phyloP scores from a whole-genome alignment of 2,888 invertebrate genomes.

The Anthophora plumipes region DNA sequence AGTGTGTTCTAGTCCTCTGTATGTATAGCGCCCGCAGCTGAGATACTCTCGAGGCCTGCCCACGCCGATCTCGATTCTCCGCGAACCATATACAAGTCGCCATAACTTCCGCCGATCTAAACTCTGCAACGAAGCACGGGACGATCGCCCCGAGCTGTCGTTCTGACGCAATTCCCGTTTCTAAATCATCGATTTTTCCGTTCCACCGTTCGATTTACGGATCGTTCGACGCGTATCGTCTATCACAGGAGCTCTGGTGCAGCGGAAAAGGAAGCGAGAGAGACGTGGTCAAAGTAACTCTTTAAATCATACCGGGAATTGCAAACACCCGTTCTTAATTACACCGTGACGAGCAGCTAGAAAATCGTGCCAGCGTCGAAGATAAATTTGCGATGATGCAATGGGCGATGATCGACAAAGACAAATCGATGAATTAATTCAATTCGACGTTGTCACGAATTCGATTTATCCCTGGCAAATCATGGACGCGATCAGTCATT shows the following conservation, averaged over 20 bases:
- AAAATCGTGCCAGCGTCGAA: background rate
- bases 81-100: constrained; percentile 31
- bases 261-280: background rate
- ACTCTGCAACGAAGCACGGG: background rate
- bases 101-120: constrained; percentile 47
- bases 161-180: constrained; percentile 10
- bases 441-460: background rate
- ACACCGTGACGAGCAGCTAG: background rate
- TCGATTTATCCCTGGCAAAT: too few species aligned
- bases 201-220: background rate
- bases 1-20: constrained; percentile 12
- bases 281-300: background rate
- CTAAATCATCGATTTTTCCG: background rate
- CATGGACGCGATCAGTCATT: too few species aligned
- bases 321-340: background rate
- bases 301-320: background rate
- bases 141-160: background rate
- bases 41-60: constrained; percentile 60
- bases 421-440: background rate
- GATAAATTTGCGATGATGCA: background rate
- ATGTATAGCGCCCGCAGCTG: too few species aligned
- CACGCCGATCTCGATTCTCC: constrained; percentile 68
- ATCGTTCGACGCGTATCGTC: background rate
- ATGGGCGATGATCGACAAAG: background rate
- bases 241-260: background rate